Base-by-base conservation (phyloP, 30 jellyfish, hydroid and myxozoan genomes). In the Sanderia malayensis region DNA sequence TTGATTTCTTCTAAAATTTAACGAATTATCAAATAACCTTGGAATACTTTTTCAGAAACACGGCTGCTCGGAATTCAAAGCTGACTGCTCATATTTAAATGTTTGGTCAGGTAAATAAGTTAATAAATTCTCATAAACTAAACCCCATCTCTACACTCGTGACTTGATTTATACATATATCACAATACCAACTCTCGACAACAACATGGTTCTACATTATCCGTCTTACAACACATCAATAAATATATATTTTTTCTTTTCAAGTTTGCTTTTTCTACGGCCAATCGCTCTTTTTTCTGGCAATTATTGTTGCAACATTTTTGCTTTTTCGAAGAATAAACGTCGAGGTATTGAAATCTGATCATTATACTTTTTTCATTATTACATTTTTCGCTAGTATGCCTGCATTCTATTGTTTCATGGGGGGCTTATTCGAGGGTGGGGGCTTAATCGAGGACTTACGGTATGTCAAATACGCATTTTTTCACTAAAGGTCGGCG, bases 51-150 rank as follows among this genome's bases (percentile, higher is more conserved):
- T 78, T 49, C 45, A 90, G 97, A 73, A 83, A 41, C 97, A 90
- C 79, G 97, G 97, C 0, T 90, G 97, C 60, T 61, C 94, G 11
- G 97, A 83, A 41, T 90, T 90, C 62, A 82, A 69, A 32, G 97
- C 94, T 2, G 94, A 73, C 2, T 90, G 97, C 61, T 78, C 94
- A 0, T 89, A 82, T 46, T 44, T 76, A 11, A 82, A 90, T 70
- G 90, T 90, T 30, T 90, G 97, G 97, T 90, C 97, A 53, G 88
- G 97, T 89, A 73, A 46, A 80, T n/a, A n/a, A n/a, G n/a, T n/a
- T n/a, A n/a, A n/a, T 62, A 18, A 21, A 34, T 28, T 19, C 66
- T 67, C 65, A 67, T 24, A 33, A 65, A n/a, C n/a, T n/a, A n/a
- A n/a, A n/a, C n/a, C n/a, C n/a, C n/a, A n/a, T n/a, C n/a, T n/a